Base-by-base conservation (phyloP, 2,888 invertebrate species). In the Sclerodermus sp. region DNA sequence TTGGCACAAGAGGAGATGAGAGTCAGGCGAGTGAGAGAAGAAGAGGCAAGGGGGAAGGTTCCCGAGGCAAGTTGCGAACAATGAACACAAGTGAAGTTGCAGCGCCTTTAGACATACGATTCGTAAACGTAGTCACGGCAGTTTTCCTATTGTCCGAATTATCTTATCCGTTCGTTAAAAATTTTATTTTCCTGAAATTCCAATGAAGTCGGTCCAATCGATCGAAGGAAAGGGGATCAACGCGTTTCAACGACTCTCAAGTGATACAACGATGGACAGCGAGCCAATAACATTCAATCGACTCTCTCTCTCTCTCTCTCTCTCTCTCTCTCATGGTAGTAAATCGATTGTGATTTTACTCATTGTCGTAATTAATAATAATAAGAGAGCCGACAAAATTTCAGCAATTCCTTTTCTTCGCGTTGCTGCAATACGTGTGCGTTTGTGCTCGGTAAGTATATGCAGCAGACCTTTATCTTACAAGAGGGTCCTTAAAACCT, bases 91-190 rank as follows among this genome's bases (percentile, higher is more conserved):
- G 74, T 71, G 73, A 73, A 68, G 74, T 70, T 68, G 66, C 64
- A 74, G 63, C 70, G 76, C 77, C 76, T 74, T 71, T 70, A 74
- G 77, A 75, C 70, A 76, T 68, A 67, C 67, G 71, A 70, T 75
- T 68, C 62, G 58, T 68, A 3, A 3, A 23, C 23, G 23, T 23
- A 23, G 23, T 23, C 23, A n/a, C n/a, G n/a, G n/a, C 23, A 23
- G 8, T 8, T 23, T 23, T 23, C 23, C 23, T 8, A 23, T 23
- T 23, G 23, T 23, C 23, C 23, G 8, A 23, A 23, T 23, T 23
- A 23, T 8, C 23, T 8, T 23, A n/a, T n/a, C n/a, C 8, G 23
- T 8, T 23, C 23, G 8, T 23, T 8, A 23, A 23, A 23, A 23
- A 23, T 23, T 5, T 8, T 23, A 3, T 5, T 23, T 8, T 23